These are phyloP conservation scores for Heliocidaris erythrogramma DNA, from an alignment of 35 echinoderm and acorn worm genomes.

Conservation along the genomic window DNA sequence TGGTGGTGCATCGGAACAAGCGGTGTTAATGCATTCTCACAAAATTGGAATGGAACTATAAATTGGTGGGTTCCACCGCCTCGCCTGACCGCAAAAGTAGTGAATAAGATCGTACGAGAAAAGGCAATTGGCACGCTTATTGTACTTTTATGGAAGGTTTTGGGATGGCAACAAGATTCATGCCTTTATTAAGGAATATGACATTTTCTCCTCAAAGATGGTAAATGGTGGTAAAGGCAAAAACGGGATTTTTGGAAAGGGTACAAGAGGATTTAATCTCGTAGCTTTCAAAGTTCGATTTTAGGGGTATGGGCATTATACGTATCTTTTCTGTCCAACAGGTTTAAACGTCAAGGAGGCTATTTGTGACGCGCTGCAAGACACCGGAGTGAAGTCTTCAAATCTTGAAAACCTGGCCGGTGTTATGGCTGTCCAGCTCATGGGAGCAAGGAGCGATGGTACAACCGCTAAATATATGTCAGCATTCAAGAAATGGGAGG, in stretches of 20 bases:
- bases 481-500: conserved; percentile 14
- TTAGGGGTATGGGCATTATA: not conserved
- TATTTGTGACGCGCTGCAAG: not conserved
- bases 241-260: conserved; percentile 34
- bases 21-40: conserved; percentile 37
- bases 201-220: not conserved
- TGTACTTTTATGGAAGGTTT: conserved; percentile 33
- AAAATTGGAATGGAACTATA: not conserved
- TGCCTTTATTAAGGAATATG: not conserved
- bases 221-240: not conserved
- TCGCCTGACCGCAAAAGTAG: not conserved
- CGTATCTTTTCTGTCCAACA: not conserved
- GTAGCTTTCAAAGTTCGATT: conserved; percentile 27
- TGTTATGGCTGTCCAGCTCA: not conserved
- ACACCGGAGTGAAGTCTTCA: not conserved
- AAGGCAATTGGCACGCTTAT: conserved; percentile 41
- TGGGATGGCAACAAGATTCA: not conserved
- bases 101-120: conserved; percentile 43
- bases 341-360: not conserved
- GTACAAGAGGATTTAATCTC: not conserved
- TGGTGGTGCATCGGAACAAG: conserved; percentile 42
- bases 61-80: conserved; percentile 53
- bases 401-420: not conserved
- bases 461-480: not conserved
- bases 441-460: not conserved